Evolutionary conservation across 2,797 vertebrate genomes (phyloP), one percentile per base, ranked within the genome.

Genomic region (Spinibarbus caldwelli): DNA sequence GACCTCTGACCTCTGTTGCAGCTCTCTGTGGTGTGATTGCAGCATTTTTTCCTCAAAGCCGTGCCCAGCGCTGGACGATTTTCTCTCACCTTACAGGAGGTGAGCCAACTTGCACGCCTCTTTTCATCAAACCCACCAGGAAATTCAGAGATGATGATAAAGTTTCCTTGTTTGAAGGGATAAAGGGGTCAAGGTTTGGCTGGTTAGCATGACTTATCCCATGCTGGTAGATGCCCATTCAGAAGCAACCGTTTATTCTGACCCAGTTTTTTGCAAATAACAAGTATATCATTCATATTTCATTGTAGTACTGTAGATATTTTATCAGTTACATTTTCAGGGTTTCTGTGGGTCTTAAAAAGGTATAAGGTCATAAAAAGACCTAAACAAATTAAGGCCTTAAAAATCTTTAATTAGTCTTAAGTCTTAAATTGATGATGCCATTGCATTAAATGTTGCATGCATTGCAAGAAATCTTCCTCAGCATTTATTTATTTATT

Each of bases 21-120:
- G 59, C 34, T 67, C 73, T 73, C 57, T 26, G 31, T 26, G 23
- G 19, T 31, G 83, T 91, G 78, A 88, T 90, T 88, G 86, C 38
- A 34, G 75, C 81, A 73, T 66, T 26, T 15, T 78, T 21, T 81
- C 88, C 82, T 90, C 82, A 85, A 68, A 76, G 87, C 85, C 14
- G 38, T 83, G 83, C 80, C 36, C 43, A 36, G n/a, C 6, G 19
- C 57, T 54, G 76, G 83, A 86, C 76, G 86, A 87, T 90, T 90
- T 91, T 87, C 84, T 92, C 68, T 89, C 64, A 82, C 83, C 64
- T 67, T 80, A 76, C 12, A 38, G 67, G 41, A 45, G 67, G 34
- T 75, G 78, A 64, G 26, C 10, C 6, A 59, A 81, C 54, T 85
- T 70, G 79, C 71, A 70, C 8, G 15, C 31, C 29, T 79, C 47